Base-by-base conservation (phyloP, 2,888 invertebrate genomes). In the Drosophila lacicola region DNA sequence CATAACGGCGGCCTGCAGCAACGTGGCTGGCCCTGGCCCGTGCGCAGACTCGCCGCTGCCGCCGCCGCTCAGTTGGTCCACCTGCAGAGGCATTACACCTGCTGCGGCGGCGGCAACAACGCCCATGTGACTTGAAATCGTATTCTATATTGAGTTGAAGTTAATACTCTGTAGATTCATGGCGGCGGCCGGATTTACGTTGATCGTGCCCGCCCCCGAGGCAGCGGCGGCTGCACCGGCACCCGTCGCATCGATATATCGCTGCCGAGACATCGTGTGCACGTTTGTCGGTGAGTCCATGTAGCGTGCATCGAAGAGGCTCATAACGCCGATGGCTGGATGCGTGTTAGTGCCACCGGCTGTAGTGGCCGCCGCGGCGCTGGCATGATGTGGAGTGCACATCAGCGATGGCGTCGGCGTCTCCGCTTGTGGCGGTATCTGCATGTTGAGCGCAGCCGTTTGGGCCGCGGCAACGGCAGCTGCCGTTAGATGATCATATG, bases 81-180 rank as follows among this genome's bases (percentile, higher is more conserved):
- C 61, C 62, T 68, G 70, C 51, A 69, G 50, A 42, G 66, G 72
- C 79, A 72, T 68, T 53, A 62, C 74, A 46, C 73, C 79, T 54
- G 79, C 77, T 44, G 84, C 73, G 61, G 78, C 74, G 55, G 70
- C 71, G 44, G 78, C 71, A 41, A 80, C 80, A 77, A 76, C 73
- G 60, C 78, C 80, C 74, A 82, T 81, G 58, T 88, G 83, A 81
- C 82, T 90, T 63, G 91, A 84, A 78, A 91, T 86, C 82, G 91
- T 88, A 88, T 91, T 90, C 95, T 95, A 96, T 94, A 96, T 95
- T 89, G 95, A 94, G 91, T 96, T 96, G 85, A 96, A 96, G 92
- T 96, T 96, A 71, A 96, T 94, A 78, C 95, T 95, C 89, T 96
- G 95, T 90, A 96, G 94, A 92, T 95, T 96, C 90, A 96, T 94